Base-by-base conservation (phyloP, 2,888 invertebrate species). In the Callosobruchus maculatus region DNA sequence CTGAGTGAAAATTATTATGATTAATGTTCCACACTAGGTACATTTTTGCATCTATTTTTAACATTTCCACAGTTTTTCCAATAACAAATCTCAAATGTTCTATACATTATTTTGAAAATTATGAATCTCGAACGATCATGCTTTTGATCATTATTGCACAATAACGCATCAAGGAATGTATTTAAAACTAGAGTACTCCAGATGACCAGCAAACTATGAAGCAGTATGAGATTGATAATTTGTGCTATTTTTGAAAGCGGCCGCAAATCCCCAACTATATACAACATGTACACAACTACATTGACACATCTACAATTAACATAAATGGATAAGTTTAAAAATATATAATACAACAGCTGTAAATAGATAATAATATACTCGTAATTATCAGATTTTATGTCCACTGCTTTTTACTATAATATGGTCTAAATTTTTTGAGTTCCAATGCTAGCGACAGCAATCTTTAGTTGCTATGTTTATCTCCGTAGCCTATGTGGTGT, bases 241-340 rank as follows among this genome's bases (percentile, higher is more conserved):
- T 49, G 49, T 49, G 49, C 49, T 13, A 13, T 49, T 3, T 49
- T 49, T 49, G 49, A 49, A 49, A 49, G 49, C 49, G 49, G 49
- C 49, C 49, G 49, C 49, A 68, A 68, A 21, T 68, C 68, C 22
- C 13, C 22, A 68, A 7, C 68, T 68, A 68, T 68, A 22, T 85
- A 85, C 85, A 86, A 85, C 85, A 85, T 84, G 83, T 84, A 84
- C 84, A 84, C 84, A 85, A 84, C 84, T 85, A 86, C 84, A 85
- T 83, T 85, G 85, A 86, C 85, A 86, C 85, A 85, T 82, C 85
- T 86, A 86, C 83, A 82, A 80, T 83, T 31, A 71, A 82, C 81
- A 80, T 82, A 83, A 83, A 81, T 80, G 82, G 83, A 85, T 85
- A 85, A 84, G 83, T 84, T 85, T 85, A 83, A 85, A 86, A 86